Base-by-base conservation (phyloP, 2,797 vertebrate species). In the Halcyon chelicuti region DNA sequence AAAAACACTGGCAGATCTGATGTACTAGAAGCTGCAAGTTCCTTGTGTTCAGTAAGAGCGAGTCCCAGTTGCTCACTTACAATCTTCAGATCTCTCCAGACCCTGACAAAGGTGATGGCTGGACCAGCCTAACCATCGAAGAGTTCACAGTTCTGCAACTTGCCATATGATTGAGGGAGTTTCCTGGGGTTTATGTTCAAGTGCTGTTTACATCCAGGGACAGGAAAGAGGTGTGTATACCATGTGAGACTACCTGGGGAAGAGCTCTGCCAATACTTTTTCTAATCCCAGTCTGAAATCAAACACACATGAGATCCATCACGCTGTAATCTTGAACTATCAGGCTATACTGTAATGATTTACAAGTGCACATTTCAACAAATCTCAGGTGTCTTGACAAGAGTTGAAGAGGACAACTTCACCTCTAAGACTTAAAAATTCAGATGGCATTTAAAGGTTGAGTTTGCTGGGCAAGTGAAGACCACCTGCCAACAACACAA, bases 111-210 rank as follows among this genome's bases (percentile, higher is more conserved):
- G n/a, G 66, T 26, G 88, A 86, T 44, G 40, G 84, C 2, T 94
- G 90, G 86, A 91, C 80, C 83, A 87, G 94, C 90, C 93, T 92
- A 86, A 92, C 83, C 86, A 58, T 42, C 55, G 58, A 62, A 54
- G 29, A 31, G 52, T 31, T 52, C 29, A 55, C 8, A 87, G 78
- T 49, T 89, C 75, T 52, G 19, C 74, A 88, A 19, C 80, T 42
- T 86, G 25, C 58, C 60, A 16, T 25, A 25, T 70, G 44, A 88
- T 4, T 46, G 39, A 74, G 55, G 87, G 15, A 23, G 68, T 57
- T 66, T 66, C 44, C 79, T 25, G 7, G 61, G 57, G 44, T 54
- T 94, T 78, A 67, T 15, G 40, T 40, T 66, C 37, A 88, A 96
- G 77, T 76, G 52, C 74, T 70, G 47, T 63, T 73, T 78, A 63